Base-by-base conservation (phyloP, 2,888 invertebrate genomes). In the Lasioglossum villosulum region DNA sequence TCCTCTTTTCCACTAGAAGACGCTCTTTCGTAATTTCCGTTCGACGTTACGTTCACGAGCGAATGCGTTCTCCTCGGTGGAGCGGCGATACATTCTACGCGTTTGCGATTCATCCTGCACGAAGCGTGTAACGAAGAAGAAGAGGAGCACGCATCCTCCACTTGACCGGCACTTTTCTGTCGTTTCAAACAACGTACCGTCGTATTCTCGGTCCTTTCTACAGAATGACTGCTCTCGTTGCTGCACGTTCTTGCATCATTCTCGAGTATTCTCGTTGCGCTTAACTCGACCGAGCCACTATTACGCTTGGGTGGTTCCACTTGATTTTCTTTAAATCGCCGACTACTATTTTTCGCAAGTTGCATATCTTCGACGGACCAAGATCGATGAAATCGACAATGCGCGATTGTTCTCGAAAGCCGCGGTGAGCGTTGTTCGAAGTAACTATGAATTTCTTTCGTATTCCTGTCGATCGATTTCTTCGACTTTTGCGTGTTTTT, bases 341-440 rank as follows among this genome's bases (percentile, higher is more conserved):
- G 87, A 45, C 91, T 93, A 8, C 92, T 91, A 66, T 93, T 90
- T 76, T 91, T 93, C 0, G 86, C 84, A 2, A 89, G 84, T 12
- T 70, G 23, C n/a, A 87, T 80, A 16, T 78, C 86, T 16, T 80
- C 85, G 12, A 78, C 87, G 23, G 89, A 88, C n/a, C 76, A 86
- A 23, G 87, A 81, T 27, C 83, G 82, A 34, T 70, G n/a, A 14
- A 48, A 74, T 34, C 34, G 56, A 3, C 30, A 23, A 6, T 37
- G 19, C 12, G 5, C n/a, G 4, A 37, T 10, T 2, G 39, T 63
- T 4, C 37, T 72, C 2, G 70, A 39, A 16, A 59, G 34, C 42
- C 30, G 42, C 4, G 81, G 52, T 0, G 75, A 34, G 45, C 68
- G n/a, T 59, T 52, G 39, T 12, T 45, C 73, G 6, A 30, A 45